Conservation (phyloP, 2,113 vertebrate genomes). For the Machaerirhynchus nigripectus region DNA sequence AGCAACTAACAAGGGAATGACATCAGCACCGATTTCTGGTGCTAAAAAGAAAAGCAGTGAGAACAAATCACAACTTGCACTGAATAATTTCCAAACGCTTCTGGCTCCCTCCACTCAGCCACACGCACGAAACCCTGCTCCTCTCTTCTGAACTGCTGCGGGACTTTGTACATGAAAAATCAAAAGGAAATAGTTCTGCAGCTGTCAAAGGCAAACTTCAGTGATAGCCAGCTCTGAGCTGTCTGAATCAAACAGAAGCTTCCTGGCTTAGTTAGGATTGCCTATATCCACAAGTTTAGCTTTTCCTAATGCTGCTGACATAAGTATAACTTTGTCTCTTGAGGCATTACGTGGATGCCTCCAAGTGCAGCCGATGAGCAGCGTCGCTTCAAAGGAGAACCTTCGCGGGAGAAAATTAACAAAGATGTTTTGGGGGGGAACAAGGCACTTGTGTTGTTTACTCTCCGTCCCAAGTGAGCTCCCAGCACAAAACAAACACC, state of each 20-base stretch:
- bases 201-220: background rate
- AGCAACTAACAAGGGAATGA: background rate
- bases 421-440: background rate
- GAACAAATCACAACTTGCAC: background rate
- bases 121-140: background rate
- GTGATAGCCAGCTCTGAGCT: background rate
- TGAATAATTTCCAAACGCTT: background rate
- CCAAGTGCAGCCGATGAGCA: background rate
- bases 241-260: background rate
- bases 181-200: background rate
- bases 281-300: background rate
- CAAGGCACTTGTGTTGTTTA: background rate
- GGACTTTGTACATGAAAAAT: background rate
- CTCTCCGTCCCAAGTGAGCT: background rate
- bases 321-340: background rate
- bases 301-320: background rate
- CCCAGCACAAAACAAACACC: background rate
- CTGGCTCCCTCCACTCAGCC: background rate
- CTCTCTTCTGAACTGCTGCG: background rate
- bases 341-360: background rate
- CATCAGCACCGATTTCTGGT: constrained; percentile 20
- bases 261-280: background rate
- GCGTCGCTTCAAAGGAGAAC: background rate
- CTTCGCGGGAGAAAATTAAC: background rate
- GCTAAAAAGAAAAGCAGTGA: constrained; percentile 23